These are phyloP conservation scores for Malurus splendens DNA, from an alignment of 2,797 vertebrate species.

Conservation along the genomic window DNA sequence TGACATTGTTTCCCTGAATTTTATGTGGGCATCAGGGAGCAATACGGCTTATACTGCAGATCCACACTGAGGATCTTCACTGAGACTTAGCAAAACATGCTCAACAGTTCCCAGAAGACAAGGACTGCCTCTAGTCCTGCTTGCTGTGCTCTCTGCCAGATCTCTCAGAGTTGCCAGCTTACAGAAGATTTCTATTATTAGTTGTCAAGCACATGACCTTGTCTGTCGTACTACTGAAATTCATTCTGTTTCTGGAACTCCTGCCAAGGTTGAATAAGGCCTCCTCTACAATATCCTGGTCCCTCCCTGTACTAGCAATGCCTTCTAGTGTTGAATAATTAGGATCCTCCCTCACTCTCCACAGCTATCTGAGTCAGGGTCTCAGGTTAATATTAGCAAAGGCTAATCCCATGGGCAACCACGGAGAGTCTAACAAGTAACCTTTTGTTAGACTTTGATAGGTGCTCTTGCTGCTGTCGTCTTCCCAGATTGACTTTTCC, in stretches of 20 bases:
- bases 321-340: slow-evolving; percentile 13
- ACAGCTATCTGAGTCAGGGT: not conserved
- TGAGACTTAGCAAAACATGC: not conserved
- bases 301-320: not conserved
- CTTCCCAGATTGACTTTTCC: not conserved
- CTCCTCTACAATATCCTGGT: not conserved
- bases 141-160: not conserved
- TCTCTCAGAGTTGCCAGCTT: slow-evolving; percentile 11
- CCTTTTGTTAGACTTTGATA: not conserved
- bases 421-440: not conserved
- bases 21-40: not conserved
- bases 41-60: not conserved
- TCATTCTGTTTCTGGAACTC: slow-evolving; percentile 8
- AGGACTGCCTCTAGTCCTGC: not conserved
- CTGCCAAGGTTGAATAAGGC: slow-evolving; percentile 44
- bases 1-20: not conserved
- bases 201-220: slow-evolving; percentile 22
- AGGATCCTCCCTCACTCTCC: not conserved
- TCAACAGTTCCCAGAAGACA: not conserved
- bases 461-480: not conserved
- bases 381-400: not conserved
- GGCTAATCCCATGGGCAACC: not conserved
- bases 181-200: slow-evolving; percentile 31
- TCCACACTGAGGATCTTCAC: not conserved
- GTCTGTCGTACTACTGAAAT: slow-evolving; percentile 13